A percentile compares a stretch with the other conserved stretches of the same genome.
phyloP scores from a whole-genome alignment of 2,888 invertebrate genomes.

The Drosophila koepferae region DNA sequence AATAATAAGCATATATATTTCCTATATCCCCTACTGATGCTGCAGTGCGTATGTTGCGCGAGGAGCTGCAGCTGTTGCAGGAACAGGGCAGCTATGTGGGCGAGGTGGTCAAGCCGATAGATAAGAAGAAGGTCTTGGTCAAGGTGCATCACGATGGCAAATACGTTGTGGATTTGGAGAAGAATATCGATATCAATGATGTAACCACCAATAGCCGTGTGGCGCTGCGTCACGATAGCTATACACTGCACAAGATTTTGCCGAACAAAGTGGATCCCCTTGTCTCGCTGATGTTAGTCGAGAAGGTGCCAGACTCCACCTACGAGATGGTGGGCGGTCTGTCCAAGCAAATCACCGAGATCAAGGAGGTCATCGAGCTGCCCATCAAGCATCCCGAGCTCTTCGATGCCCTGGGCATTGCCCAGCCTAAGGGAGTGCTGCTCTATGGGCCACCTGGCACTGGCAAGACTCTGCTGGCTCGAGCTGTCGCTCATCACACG shows the following conservation, averaged over 20 bases:
- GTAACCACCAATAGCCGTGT: conserved; percentile 98
- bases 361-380: conserved; percentile 99
- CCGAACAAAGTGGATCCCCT: conserved; percentile 99
- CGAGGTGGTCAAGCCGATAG: conserved; percentile 99
- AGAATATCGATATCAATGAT: conserved; percentile 98
- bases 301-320: conserved; percentile 99
- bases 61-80: conserved; percentile 97
- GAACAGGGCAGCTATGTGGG: conserved; percentile 99
- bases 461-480: conserved; percentile 97
- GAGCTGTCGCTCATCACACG: conserved; percentile 99
- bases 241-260: conserved; percentile 98
- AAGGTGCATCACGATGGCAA: conserved; percentile 99
- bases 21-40: not conserved
- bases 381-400: conserved; percentile 99
- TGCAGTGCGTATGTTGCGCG: conserved; percentile 96
- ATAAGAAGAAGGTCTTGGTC: conserved; percentile 99
- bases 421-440: conserved; percentile 98
- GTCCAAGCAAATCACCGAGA: conserved; percentile 99
- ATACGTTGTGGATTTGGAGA: conserved; percentile 99
- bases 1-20: not conserved
- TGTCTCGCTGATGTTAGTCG: conserved; percentile 99
- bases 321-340: conserved; percentile 99
- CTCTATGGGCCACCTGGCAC: conserved; percentile 96
- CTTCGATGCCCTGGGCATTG: conserved; percentile 99
- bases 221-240: conserved; percentile 98